phyloP scores from a whole-genome alignment of 2,113 vertebrate species.

The Smithornis capensis region DNA sequence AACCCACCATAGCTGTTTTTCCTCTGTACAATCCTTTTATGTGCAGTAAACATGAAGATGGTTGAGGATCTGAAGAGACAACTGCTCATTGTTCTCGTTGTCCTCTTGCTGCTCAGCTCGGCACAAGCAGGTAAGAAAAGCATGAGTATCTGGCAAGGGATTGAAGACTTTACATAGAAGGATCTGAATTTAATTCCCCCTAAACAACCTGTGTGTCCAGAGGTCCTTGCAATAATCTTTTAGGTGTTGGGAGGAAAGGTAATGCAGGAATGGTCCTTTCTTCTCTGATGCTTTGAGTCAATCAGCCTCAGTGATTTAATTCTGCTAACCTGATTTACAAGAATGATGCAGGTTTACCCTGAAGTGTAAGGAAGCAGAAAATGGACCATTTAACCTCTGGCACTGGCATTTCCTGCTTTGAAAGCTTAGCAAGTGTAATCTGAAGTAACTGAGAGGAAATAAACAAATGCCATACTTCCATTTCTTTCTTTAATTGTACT shows the following conservation, averaged over 20 bases:
- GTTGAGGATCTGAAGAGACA: not conserved
- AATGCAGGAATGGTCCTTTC: not conserved
- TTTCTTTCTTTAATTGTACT: not conserved
- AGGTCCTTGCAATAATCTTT: not conserved
- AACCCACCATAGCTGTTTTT: not conserved
- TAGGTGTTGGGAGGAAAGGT: not conserved
- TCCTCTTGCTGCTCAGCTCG: slow-evolving; percentile 3
- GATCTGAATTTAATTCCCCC: not conserved
- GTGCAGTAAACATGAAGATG: not conserved
- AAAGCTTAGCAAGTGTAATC: not conserved
- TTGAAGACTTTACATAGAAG: not conserved
- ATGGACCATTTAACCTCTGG: not conserved
- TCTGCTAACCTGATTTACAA: not conserved
- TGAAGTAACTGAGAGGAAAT: not conserved
- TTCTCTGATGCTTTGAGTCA: not conserved
- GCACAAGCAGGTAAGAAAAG: slow-evolving; percentile 51
- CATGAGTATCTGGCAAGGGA: not conserved
- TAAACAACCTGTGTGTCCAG: not conserved
- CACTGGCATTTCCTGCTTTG: not conserved
- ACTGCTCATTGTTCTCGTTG: not conserved
- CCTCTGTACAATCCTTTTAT: not conserved
- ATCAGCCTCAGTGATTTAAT: not conserved
- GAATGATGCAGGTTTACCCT: not conserved
- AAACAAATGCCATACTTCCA: fast-evolving
- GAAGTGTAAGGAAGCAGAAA: not conserved